Evolutionary conservation across 2,888 invertebrate genomes (phyloP).

Genomic region (Tachystola acroxantha): DNA sequence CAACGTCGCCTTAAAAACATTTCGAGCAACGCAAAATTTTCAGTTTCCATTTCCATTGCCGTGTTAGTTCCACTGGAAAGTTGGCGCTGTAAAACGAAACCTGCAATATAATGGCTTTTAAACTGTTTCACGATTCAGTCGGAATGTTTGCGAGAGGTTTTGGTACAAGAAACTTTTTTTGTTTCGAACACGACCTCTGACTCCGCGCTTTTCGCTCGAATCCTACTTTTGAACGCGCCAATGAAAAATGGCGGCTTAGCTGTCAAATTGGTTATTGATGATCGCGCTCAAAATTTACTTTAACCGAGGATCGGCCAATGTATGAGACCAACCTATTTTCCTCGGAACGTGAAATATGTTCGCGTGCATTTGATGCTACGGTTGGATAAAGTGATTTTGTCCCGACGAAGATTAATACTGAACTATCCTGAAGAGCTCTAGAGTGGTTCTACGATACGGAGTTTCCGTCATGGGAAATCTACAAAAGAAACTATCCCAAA

Average conservation of each 20-base stretch:
- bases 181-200: conserved; percentile 52
- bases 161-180: conserved; percentile 49
- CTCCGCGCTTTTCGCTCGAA: conserved; percentile 47
- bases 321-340: conserved; percentile 18
- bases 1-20: conserved; percentile 33
- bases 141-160: conserved; percentile 39
- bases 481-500: too few species aligned
- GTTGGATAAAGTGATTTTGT: conserved; percentile 9
- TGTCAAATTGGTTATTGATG: conserved; percentile 73
- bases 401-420: too few species aligned
- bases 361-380: conserved; percentile 2
- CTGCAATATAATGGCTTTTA: conserved; percentile 54
- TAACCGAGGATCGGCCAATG: conserved; percentile 55
- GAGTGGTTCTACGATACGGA: too few species aligned
- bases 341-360: conserved; percentile 10
- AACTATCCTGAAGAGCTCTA: too few species aligned
- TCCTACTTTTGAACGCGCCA: conserved; percentile 30
- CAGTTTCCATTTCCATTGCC: conserved; percentile 50
- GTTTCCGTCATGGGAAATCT: too few species aligned
- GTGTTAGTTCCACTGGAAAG: conserved; percentile 41
- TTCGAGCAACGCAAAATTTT: conserved; percentile 43
- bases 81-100: conserved; percentile 46
- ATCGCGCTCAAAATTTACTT: conserved; percentile 55
- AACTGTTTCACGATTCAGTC: conserved; percentile 41
- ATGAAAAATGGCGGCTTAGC: conserved; percentile 70